Evolutionary conservation across 92 coral and sea anemone genomes (phyloP).

Genomic region (Scolanthus callimorphus): DNA sequence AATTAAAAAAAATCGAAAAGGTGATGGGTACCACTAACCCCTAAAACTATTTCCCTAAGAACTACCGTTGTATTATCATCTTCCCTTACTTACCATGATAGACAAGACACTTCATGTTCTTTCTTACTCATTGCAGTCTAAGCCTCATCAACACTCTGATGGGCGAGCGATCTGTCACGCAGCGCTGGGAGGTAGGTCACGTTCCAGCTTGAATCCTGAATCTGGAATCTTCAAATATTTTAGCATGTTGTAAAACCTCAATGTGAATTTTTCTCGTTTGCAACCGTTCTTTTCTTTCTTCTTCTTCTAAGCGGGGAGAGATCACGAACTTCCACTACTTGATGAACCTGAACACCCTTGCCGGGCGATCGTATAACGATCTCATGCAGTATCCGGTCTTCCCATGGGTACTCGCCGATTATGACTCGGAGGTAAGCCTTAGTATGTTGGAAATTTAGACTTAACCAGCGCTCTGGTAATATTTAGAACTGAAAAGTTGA

Average conservation of each 20-base stretch:
- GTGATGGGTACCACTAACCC: no score
- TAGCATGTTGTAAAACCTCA: background rate
- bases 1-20: no score
- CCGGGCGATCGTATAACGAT: slow-evolving; percentile 94
- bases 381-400: slow-evolving; percentile 97
- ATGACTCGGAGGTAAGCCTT: slow-evolving; percentile 82
- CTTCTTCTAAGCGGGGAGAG: slow-evolving; percentile 83
- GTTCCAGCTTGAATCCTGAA: no score
- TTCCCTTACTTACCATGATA: background rate
- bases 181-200: slow-evolving; percentile 95
- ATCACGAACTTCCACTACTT: slow-evolving; percentile 93
- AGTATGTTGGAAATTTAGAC: no score
- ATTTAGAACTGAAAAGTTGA: no score
- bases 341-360: slow-evolving; percentile 91
- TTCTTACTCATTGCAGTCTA: slow-evolving; percentile 35
- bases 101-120: background rate
- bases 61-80: no score
- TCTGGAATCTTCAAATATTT: no score
- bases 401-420: slow-evolving; percentile 91
- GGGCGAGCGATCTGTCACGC: slow-evolving; percentile 95
- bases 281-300: background rate
- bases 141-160: slow-evolving; percentile 81
- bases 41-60: no score
- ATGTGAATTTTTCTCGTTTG: background rate
- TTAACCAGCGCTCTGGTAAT: no score